phyloP scores from a whole-genome alignment of 2,888 invertebrate genomes.

The Lingula anatina region DNA sequence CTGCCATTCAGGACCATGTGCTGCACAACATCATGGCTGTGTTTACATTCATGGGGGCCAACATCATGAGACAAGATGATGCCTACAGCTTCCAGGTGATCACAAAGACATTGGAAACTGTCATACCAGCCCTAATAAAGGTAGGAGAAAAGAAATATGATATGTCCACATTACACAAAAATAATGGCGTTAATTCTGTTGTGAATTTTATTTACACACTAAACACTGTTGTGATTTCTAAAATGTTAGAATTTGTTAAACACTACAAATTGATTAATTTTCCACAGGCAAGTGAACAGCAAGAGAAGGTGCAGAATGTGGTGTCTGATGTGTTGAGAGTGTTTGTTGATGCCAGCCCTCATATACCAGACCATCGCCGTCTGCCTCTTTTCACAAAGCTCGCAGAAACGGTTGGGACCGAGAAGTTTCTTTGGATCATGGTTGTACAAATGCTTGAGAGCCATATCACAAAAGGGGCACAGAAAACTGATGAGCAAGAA shows the following conservation, averaged over 20 bases:
- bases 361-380: conserved; percentile 89
- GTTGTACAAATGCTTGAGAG: conserved; percentile 53
- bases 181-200: too few species aligned
- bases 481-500: too few species aligned
- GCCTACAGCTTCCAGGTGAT: conserved; percentile 93
- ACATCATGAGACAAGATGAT: conserved; percentile 87
- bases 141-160: conserved; percentile 38
- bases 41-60: conserved; percentile 96
- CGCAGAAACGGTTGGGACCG: conserved; percentile 63
- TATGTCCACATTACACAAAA: too few species aligned
- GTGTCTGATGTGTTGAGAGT: conserved; percentile 62
- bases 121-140: conserved; percentile 77
- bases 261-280: too few species aligned
- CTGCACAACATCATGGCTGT: conserved; percentile 91
- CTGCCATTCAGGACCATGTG: conserved; percentile 60
- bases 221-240: too few species aligned
- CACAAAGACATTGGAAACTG: conserved; percentile 78
- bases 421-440: conserved; percentile 53
- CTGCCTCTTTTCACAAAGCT: conserved; percentile 68
- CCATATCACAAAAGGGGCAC: conserved; percentile 39
- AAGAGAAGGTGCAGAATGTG: conserved; percentile 24
- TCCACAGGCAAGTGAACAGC: too few species aligned
- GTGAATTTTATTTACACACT: too few species aligned
- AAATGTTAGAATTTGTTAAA: too few species aligned
- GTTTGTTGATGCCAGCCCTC: conserved; percentile 83